A percentile compares a stretch with the other conserved stretches of the same genome.
Conservation (phyloP, 2,113 vertebrate genomes). For the Rhinoptilus africanus region DNA sequence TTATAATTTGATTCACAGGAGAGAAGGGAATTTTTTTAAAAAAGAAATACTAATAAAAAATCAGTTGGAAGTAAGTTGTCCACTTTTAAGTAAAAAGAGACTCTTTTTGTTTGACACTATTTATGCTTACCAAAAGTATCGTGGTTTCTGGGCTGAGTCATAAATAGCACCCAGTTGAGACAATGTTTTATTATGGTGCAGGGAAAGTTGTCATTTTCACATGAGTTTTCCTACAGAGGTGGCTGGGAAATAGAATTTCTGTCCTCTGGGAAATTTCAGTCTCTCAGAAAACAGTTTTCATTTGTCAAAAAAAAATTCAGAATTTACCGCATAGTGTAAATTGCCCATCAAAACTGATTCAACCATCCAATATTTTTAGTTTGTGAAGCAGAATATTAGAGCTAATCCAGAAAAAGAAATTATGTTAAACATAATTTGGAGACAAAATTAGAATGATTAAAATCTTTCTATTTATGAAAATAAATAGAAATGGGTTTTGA, state of each 20-base stretch:
- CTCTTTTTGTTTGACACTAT: not conserved
- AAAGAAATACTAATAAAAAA: not conserved
- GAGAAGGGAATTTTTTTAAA: not conserved
- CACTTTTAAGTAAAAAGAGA: not conserved
- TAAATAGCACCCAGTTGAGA: not conserved
- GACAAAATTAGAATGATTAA: not conserved
- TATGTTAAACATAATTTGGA: not conserved
- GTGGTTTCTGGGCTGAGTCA: not conserved
- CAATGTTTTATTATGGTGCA: not conserved
- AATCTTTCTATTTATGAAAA: not conserved
- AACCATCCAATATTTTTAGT: not conserved
- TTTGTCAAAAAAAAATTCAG: conserved; percentile 18
- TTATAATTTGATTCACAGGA: not conserved
- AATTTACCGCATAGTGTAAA: not conserved
- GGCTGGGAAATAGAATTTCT: conserved; percentile 17
- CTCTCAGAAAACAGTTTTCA: conserved; percentile 6
- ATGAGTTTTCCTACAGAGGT: conserved; percentile 14
- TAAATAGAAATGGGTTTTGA: not conserved
- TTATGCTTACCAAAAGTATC: not conserved
- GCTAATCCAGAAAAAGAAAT: not conserved
- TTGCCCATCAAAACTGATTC: not conserved
- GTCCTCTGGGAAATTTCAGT: conserved; percentile 28
- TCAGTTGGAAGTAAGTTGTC: not conserved
- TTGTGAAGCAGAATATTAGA: not conserved
- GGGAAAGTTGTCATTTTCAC: conserved; percentile 1